Evolutionary conservation across 2,888 invertebrate species (phyloP).

Genomic region (Tricholauxania praeusta): DNA sequence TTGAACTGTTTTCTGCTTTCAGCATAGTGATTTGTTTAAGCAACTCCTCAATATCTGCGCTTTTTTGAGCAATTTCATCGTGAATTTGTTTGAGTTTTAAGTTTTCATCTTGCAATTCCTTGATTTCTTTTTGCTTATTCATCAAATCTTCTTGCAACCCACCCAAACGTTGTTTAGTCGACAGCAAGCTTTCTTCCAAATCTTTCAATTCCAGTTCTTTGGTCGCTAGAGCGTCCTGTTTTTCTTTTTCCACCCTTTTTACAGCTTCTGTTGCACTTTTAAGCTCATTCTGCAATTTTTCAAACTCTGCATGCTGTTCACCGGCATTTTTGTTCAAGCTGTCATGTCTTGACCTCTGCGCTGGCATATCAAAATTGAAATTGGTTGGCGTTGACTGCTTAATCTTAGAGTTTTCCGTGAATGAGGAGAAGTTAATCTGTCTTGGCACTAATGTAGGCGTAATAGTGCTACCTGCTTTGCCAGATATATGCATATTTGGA

Average conservation of each 20-base stretch:
- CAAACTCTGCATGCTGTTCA: conserved; percentile 67
- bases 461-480: conserved; percentile 53
- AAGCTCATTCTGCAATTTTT: conserved; percentile 44
- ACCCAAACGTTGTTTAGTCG: conserved; percentile 50
- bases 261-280: conserved; percentile 50
- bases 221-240: conserved; percentile 38
- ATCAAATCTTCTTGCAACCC: conserved; percentile 54
- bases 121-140: conserved; percentile 50
- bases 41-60: conserved; percentile 47
- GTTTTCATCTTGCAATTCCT: conserved; percentile 41
- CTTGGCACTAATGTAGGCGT: conserved; percentile 61
- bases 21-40: conserved; percentile 46
- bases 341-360: conserved; percentile 41
- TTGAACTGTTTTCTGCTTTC: conserved; percentile 57
- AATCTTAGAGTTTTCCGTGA: conserved; percentile 66
- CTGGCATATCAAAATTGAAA: conserved; percentile 34
- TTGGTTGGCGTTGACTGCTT: conserved; percentile 55
- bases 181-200: conserved; percentile 50
- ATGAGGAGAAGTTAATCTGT: conserved; percentile 69
- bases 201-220: conserved; percentile 46
- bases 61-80: conserved; percentile 44
- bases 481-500: conserved; percentile 51
- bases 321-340: conserved; percentile 67
- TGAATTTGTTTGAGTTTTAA: conserved; percentile 44
- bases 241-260: conserved; percentile 43